phyloP scores from a whole-genome alignment of 23 tunicate species.

The Diplosoma virens region DNA sequence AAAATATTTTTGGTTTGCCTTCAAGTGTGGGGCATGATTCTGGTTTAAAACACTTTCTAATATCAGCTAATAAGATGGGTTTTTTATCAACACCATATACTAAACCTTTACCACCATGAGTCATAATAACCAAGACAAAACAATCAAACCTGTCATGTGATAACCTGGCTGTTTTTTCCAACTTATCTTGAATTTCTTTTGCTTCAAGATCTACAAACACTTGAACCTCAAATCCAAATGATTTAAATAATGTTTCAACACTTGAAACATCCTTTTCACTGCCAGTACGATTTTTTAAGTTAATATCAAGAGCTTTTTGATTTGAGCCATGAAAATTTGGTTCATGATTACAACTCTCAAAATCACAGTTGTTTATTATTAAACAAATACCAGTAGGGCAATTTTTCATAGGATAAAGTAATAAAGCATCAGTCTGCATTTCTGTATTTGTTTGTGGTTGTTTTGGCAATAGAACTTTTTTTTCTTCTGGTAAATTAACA shows the following conservation, averaged over 20 bases:
- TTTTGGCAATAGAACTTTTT: too few species aligned
- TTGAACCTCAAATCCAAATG: slow-evolving; percentile 45
- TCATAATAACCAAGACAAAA: slow-evolving; percentile 43
- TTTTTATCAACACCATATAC: slow-evolving; percentile 75
- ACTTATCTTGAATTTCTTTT: slow-evolving; percentile 5
- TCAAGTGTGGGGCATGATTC: slow-evolving; percentile 37
- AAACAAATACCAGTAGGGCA: slow-evolving; percentile 53
- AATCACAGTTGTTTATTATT: slow-evolving; percentile 54
- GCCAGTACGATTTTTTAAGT: slow-evolving; percentile 30
- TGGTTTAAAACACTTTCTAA: slow-evolving; percentile 42
- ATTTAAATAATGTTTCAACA: slow-evolving; percentile 25
- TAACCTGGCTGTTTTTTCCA: not conserved
- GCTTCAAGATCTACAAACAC: slow-evolving; percentile 44
- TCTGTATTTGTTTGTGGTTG: too few species aligned
- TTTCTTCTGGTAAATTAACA: too few species aligned
- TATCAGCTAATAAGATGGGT: slow-evolving; percentile 8
- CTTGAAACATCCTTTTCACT: slow-evolving; percentile 40
- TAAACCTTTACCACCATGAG: slow-evolving; percentile 83
- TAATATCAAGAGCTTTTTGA: not conserved
- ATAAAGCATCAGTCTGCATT: too few species aligned
- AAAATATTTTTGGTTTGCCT: slow-evolving; percentile 73
- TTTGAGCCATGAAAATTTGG: not conserved
- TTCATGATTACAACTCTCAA: not conserved
- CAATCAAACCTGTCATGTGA: slow-evolving; percentile 47
- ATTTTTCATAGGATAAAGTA: slow-evolving; percentile 37